Evolutionary conservation across 2,888 invertebrate genomes (phyloP).

Genomic region (Myopa testacea): DNA sequence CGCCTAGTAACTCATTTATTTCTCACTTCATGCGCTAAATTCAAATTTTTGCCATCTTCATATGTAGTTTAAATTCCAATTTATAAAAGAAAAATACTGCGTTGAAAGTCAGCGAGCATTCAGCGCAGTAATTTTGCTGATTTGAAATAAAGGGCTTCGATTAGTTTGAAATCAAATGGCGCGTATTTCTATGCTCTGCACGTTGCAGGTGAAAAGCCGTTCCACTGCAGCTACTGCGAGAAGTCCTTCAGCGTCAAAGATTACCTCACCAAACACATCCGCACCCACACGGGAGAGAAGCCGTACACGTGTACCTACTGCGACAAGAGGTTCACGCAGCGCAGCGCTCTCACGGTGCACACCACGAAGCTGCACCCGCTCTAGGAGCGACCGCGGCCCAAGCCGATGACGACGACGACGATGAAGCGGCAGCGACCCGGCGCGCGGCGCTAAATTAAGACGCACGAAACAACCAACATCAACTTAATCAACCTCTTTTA

Average conservation of each 20-base stretch:
- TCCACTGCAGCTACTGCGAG: constrained; percentile 65
- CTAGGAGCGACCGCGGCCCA: constrained; percentile 61
- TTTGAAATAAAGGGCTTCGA: constrained; percentile 12
- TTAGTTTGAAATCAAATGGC: neutral
- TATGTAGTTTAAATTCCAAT: neutral
- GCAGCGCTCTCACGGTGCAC: constrained; percentile 66
- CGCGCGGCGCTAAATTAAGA: constrained; percentile 18
- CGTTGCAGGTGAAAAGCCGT: constrained; percentile 65
- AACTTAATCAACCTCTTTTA: constrained; percentile 15
- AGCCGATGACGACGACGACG: constrained; percentile 45
- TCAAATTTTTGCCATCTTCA: neutral
- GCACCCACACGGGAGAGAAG: constrained; percentile 67
- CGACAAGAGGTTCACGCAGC: constrained; percentile 66
- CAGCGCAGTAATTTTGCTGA: constrained; percentile 2
- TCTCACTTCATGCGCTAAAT: constrained; percentile 14
- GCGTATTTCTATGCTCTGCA: constrained; percentile 10
- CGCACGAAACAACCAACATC: constrained; percentile 11
- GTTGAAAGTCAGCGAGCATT: neutral
- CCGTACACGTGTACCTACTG: constrained; percentile 66
- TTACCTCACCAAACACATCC: constrained; percentile 68
- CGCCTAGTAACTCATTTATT: neutral
- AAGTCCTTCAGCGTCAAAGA: constrained; percentile 67
- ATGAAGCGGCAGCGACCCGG: constrained; percentile 14
- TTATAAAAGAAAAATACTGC: neutral
- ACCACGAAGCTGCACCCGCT: constrained; percentile 67